A percentile compares a stretch with the other conserved stretches of the same genome.
Evolutionary conservation across 2,888 invertebrate species (phyloP).

Genomic region (Temnothorax unifasciatus): DNA sequence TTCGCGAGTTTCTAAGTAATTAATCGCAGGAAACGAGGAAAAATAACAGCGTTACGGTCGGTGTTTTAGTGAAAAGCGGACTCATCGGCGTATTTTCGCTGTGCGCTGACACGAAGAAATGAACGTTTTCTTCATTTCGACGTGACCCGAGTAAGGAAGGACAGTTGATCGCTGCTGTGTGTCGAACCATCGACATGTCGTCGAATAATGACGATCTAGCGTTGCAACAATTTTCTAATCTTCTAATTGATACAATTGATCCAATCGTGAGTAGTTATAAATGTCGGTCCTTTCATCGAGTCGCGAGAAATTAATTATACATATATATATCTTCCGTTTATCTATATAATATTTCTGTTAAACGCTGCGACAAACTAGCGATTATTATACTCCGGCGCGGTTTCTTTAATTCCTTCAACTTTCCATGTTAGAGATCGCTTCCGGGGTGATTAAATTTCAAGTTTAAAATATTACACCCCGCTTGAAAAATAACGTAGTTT

Average conservation of each 20-base stretch:
- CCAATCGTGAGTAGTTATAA: constrained; percentile 16
- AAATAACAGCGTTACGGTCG: constrained; percentile 9
- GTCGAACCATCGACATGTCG: not conserved
- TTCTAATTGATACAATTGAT: constrained; percentile 41
- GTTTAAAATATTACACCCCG: not conserved
- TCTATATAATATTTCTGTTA: not conserved
- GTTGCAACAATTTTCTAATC: not conserved
- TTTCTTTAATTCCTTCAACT: not conserved
- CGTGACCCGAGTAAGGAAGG: not conserved
- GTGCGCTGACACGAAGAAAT: constrained; percentile 4
- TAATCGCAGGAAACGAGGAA: constrained; percentile 41
- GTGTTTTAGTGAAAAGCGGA: constrained; percentile 3
- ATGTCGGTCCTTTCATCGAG: constrained; percentile 7
- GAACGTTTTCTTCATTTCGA: constrained; percentile 24
- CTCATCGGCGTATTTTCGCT: constrained; percentile 32
- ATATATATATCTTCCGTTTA: not conserved
- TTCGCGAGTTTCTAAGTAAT: constrained; percentile 2
- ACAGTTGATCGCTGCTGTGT: not conserved
- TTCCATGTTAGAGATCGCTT: not conserved
- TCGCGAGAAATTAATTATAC: not conserved
- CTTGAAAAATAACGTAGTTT: not conserved
- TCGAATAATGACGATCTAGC: constrained; percentile 23
- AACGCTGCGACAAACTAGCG: not conserved
- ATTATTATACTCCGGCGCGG: not conserved
- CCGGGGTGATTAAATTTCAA: not conserved